Base-by-base conservation (phyloP, 2,888 invertebrate species). In the Malthinus seriepunctatus region DNA sequence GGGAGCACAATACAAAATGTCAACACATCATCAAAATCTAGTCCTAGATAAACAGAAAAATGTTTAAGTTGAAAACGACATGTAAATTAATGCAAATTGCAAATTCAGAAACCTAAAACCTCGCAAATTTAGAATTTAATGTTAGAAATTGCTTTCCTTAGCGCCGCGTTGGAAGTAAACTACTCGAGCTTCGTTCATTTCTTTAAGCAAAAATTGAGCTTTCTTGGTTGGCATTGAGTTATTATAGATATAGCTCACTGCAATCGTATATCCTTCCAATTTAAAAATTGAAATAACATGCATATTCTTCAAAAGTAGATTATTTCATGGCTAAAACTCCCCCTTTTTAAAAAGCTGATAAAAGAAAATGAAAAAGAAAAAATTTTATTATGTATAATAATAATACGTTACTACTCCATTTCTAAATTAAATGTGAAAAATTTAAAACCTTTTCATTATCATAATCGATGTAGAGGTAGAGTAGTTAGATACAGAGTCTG, bases 71-170 rank as follows among this genome's bases (percentile, higher is more conserved):
- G 32, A 44, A 39, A 56, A 56, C 39, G 56, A 56, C 51, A 56
- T 56, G 56, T 56, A 56, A 56, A 56, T 56, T 51, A 56, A 56
- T 56, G 56, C 51, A 56, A 56, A 56, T 56, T 56, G 56, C 15
- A 32, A 14, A 56, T 46, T 51, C 46, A 46, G 56, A 56, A 56
- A 56, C 56, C 51, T 51, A 51, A 56, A 56, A 56, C 56, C 47
- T 46, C 51, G 51, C 37, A 56, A 56, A 56, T 56, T 56, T 33
- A 32, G 51, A 56, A 51, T 56, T 56, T 56, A 56, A 47, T 56
- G 56, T 56, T 56, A 51, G 51, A 56, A 56, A 56, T 56, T 56
- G 56, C 51, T 47, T 56, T 51, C 51, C n/a, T 51, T 46, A n/a
- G n/a, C n/a, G n/a, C 31, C 10, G 32, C 46, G 31, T 38, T 15